Conservation (phyloP, 92 coral and sea anemone species). For the Plumapathes pennacea region DNA sequence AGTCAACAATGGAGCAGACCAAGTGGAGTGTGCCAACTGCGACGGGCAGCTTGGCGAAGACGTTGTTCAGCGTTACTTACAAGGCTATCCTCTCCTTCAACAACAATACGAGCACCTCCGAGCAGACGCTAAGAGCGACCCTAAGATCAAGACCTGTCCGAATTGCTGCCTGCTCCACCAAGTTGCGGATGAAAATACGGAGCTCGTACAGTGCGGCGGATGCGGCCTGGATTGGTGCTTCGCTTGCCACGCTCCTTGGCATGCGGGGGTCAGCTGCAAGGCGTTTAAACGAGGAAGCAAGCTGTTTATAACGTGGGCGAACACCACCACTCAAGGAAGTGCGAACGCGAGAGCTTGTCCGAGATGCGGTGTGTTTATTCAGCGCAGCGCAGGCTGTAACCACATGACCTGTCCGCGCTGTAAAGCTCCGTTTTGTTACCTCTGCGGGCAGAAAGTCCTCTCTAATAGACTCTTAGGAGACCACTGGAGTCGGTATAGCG, state of each 20-base stretch:
- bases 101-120: constrained; percentile 19
- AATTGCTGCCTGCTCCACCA: constrained; percentile 11
- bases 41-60: constrained; percentile 2
- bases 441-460: constrained; percentile 23
- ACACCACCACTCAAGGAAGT: neutral
- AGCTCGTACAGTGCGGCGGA: constrained; percentile 1
- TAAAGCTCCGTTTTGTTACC: constrained; percentile 19
- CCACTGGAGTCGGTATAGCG: constrained; percentile 36
- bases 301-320: constrained; percentile 28
- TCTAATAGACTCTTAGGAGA: constrained; percentile 14
- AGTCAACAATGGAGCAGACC: constrained; percentile 22
- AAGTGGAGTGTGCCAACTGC: constrained; percentile 31
- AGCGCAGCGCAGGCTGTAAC: constrained; percentile 27
- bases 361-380: constrained; percentile 24
- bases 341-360: constrained; percentile 30
- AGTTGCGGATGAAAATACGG: constrained; percentile 4
- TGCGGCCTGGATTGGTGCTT: constrained; percentile 31
- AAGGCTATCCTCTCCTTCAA: constrained; percentile 30
- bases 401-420: constrained; percentile 41
- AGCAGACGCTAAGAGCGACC: constrained; percentile 17
- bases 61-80: constrained; percentile 1
- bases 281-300: constrained; percentile 38
- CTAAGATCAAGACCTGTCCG: constrained; percentile 31
- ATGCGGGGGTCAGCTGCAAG: constrained; percentile 22
- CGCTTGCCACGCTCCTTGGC: constrained; percentile 34